Percentiles rank a stretch among this genome's conserved stretches.
These are phyloP conservation scores for Indicator indicator DNA, from an alignment of 2,113 vertebrate genomes.

Conservation along the genomic window DNA sequence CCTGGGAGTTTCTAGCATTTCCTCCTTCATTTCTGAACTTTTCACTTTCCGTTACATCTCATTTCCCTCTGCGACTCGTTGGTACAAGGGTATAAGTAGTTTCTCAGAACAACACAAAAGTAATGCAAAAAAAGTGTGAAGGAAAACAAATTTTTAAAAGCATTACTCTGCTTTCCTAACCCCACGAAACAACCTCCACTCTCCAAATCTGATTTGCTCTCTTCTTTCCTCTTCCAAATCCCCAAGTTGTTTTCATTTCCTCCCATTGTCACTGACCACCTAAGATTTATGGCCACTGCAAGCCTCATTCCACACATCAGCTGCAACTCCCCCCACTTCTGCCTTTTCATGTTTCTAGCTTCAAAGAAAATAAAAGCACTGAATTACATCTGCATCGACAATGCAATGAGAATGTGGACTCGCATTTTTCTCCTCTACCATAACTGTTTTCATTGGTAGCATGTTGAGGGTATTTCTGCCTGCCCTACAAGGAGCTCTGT, in stretches of 20 bases:
- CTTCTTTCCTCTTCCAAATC: background rate
- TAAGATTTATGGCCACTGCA: background rate
- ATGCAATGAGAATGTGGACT: fast-evolving
- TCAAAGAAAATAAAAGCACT: background rate
- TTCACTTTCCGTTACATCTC: background rate
- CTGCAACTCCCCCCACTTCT: background rate
- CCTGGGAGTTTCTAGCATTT: background rate
- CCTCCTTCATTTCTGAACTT: background rate
- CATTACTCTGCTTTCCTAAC: background rate
- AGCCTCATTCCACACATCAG: background rate
- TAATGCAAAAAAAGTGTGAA: background rate
- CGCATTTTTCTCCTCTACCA: background rate
- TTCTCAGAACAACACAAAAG: background rate
- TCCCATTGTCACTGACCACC: background rate
- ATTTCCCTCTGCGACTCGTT: background rate
- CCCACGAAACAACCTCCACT: background rate
- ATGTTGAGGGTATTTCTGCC: fast-evolving
- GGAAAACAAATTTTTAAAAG: background rate
- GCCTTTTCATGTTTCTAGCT: background rate
- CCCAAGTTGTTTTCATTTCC: background rate
- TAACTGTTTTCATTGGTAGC: fast-evolving
- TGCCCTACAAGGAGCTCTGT: background rate
- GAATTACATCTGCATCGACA: background rate
- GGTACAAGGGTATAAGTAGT: background rate
- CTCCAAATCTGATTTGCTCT: background rate